Evolutionary conservation across 2,113 vertebrate species (phyloP).

Genomic region (rabbit (Oryctolagus cuniculus)): DNA sequence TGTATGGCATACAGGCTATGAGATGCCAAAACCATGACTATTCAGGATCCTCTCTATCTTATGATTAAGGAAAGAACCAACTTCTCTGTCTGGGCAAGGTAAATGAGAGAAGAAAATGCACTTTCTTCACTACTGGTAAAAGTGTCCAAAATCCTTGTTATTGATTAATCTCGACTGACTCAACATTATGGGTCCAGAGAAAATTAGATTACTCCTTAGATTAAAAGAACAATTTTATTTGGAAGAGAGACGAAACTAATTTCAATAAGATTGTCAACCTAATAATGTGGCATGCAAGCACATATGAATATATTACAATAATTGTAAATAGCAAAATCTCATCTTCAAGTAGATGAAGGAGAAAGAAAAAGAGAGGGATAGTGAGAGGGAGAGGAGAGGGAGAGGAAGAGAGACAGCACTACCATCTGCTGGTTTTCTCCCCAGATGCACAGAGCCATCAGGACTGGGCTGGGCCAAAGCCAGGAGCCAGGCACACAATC

Average conservation of each 20-base stretch:
- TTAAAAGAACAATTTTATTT: not conserved
- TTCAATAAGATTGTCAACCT: not conserved
- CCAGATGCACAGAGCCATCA: too few relatives aligned
- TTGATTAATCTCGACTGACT: not conserved
- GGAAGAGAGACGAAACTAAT: too few relatives aligned
- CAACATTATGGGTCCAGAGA: not conserved
- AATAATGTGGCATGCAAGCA: not conserved
- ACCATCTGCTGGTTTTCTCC: too few relatives aligned
- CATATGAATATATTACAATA: not conserved
- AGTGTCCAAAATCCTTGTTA: not conserved
- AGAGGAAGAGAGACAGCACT: too few relatives aligned
- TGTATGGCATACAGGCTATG: not conserved
- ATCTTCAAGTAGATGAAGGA: not conserved
- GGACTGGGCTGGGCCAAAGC: too few relatives aligned
- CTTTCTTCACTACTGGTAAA: not conserved
- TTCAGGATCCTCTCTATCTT: not conserved
- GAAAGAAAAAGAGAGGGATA: not conserved
- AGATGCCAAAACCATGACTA: not conserved
- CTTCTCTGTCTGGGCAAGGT: not conserved
- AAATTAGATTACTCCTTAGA: not conserved
- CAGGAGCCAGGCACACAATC: too few relatives aligned
- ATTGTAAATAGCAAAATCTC: slow-evolving; percentile 12
- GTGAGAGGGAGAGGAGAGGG: too few relatives aligned
- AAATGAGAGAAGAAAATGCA: not conserved
- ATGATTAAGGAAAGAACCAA: not conserved